Conservation (phyloP, 2,113 vertebrate species). For the Hemichromis elongatus region DNA sequence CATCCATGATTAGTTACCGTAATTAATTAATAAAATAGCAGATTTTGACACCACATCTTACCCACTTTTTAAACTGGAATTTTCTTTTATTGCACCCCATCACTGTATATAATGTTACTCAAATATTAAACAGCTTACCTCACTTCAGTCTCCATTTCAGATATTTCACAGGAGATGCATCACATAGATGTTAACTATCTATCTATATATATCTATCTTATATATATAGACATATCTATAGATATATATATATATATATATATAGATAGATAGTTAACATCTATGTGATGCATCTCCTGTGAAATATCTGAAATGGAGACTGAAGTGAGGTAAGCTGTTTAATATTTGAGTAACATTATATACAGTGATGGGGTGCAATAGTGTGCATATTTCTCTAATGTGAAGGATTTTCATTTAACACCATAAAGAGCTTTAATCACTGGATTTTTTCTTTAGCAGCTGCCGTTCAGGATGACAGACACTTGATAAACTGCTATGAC, state of each 20-base stretch:
- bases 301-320: background rate
- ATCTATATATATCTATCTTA: background rate
- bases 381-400: background rate
- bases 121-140: background rate
- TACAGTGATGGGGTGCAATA: background rate
- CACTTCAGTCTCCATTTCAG: background rate
- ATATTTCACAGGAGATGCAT: background rate
- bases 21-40: background rate
- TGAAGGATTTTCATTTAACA: background rate
- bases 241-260: too few relatives aligned
- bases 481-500: constrained; percentile 38
- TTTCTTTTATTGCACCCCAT: background rate
- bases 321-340: background rate
- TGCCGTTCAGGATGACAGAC: constrained; percentile 15
- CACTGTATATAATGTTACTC: background rate
- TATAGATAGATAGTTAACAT: background rate
- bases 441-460: background rate
- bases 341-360: background rate
- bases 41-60: background rate
- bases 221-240: too few relatives aligned
- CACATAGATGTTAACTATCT: background rate
- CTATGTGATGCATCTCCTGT: background rate
- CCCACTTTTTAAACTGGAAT: background rate
- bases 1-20: background rate
- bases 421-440: background rate